These are phyloP conservation scores for Oreochromis aureus DNA, from an alignment of 2,113 vertebrate species.

Conservation along the genomic window DNA sequence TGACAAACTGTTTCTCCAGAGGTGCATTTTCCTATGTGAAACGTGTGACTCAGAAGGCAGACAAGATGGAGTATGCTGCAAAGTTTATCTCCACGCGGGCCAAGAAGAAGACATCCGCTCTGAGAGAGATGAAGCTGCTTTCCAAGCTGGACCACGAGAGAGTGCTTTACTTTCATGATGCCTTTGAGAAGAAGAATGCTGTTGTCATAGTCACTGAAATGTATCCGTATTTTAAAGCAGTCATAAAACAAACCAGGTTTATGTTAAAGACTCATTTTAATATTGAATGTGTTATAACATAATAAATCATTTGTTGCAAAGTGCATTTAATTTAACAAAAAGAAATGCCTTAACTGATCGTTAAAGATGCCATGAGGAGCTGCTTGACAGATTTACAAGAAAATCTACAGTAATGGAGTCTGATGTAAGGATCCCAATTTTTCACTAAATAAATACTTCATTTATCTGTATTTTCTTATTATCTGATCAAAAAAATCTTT, in stretches of 20 bases:
- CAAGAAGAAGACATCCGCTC: constrained; percentile 81
- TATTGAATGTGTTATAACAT: background rate
- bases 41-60: constrained; percentile 83
- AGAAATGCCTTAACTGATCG: constrained; percentile 43
- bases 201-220: constrained; percentile 89
- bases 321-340: background rate
- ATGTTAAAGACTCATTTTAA: background rate
- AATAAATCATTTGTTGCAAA: background rate
- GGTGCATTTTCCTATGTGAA: constrained; percentile 97
- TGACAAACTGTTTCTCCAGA: constrained; percentile 56
- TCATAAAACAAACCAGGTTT: background rate
- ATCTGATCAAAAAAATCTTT: background rate
- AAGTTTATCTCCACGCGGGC: constrained; percentile 94
- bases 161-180: constrained; percentile 89
- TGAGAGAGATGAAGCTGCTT: constrained; percentile 84
- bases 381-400: constrained; percentile 85
- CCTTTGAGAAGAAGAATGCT: constrained; percentile 90
- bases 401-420: constrained; percentile 86
- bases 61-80: constrained; percentile 83
- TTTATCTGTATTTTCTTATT: background rate
- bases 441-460: background rate
- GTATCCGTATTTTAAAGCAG: constrained; percentile 75
- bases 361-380: constrained; percentile 88
- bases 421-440: constrained; percentile 75
- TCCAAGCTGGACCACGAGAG: constrained; percentile 88